phyloP scores from a whole-genome alignment of 2,113 vertebrate species.

The Murina feae region DNA sequence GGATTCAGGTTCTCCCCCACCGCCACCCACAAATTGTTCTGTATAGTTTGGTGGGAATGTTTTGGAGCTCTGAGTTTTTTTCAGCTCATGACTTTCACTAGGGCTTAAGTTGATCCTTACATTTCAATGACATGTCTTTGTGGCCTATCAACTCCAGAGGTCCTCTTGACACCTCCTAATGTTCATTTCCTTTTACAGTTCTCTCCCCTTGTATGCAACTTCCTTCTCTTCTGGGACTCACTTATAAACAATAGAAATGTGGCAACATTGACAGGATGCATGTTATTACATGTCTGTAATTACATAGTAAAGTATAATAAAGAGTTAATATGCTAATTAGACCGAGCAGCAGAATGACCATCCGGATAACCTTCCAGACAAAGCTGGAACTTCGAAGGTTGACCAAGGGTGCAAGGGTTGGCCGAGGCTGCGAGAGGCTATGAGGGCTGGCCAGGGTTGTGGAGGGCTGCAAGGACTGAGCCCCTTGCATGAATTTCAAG shows the following conservation, averaged over 20 bases:
- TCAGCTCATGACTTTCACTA: not conserved
- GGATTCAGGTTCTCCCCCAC: not conserved
- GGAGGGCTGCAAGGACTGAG: too few species aligned
- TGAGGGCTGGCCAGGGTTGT: too few species aligned
- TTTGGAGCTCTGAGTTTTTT: not conserved
- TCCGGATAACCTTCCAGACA: too few species aligned
- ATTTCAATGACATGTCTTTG: not conserved
- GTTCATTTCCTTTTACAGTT: not conserved
- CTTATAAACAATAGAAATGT: not conserved
- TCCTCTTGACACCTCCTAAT: accelerated
- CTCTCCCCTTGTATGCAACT: not conserved
- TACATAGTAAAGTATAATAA: not conserved
- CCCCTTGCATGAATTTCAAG: too few species aligned
- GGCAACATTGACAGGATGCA: not conserved
- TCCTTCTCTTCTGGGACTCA: not conserved
- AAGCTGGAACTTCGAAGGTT: too few species aligned
- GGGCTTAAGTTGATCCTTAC: not conserved
- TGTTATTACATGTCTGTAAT: not conserved
- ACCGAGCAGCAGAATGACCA: too few species aligned
- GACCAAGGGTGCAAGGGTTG: too few species aligned
- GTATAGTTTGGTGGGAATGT: not conserved
- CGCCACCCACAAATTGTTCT: not conserved
- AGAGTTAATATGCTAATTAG: too few species aligned
- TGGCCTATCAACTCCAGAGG: not conserved
- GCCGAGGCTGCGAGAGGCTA: too few species aligned